phyloP scores from a whole-genome alignment of 2,797 vertebrate species.

The Anabas testudineus region DNA sequence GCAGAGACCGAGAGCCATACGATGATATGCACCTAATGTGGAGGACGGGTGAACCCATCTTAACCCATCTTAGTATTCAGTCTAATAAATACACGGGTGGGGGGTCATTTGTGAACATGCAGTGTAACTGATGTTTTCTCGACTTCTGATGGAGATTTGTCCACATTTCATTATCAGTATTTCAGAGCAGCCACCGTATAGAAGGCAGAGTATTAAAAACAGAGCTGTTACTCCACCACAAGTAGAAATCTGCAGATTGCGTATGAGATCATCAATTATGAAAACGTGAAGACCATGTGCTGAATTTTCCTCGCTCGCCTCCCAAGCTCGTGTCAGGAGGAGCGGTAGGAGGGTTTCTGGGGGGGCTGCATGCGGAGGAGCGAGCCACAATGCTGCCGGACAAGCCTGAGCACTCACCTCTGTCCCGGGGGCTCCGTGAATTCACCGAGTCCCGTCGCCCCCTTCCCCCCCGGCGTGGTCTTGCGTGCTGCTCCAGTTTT shows the following conservation, averaged over 20 bases:
- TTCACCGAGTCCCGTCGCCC: slow-evolving; percentile 85
- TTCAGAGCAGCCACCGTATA: background rate
- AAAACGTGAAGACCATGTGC: slow-evolving; percentile 74
- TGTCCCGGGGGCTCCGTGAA: slow-evolving; percentile 85
- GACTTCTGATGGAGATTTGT: too few species aligned
- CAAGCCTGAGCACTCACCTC: slow-evolving; percentile 78
- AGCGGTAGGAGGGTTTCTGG: slow-evolving; percentile 3
- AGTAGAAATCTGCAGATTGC: slow-evolving; percentile 43
- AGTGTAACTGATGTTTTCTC: background rate
- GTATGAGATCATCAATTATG: slow-evolving; percentile 61
- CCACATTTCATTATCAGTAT: background rate
- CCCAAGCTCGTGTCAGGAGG: slow-evolving; percentile 14
- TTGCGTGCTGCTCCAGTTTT: slow-evolving; percentile 86
- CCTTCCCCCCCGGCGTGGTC: slow-evolving; percentile 84
- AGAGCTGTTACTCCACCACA: slow-evolving; percentile 30
- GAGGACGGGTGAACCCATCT: slow-evolving; percentile 24
- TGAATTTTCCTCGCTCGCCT: slow-evolving; percentile 25
- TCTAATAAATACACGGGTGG: too few species aligned
- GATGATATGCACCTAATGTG: background rate
- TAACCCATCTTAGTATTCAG: too few species aligned
- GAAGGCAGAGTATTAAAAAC: slow-evolving; percentile 4
- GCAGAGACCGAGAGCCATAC: slow-evolving; percentile 35
- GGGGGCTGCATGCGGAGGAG: slow-evolving; percentile 3
- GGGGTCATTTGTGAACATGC: background rate
- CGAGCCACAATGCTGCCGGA: slow-evolving; percentile 7